A percentile compares a stretch with the other conserved stretches of the same genome.
These are phyloP conservation scores for Mugil cephalus DNA, from an alignment of 2,113 vertebrate genomes.

Conservation along the genomic window DNA sequence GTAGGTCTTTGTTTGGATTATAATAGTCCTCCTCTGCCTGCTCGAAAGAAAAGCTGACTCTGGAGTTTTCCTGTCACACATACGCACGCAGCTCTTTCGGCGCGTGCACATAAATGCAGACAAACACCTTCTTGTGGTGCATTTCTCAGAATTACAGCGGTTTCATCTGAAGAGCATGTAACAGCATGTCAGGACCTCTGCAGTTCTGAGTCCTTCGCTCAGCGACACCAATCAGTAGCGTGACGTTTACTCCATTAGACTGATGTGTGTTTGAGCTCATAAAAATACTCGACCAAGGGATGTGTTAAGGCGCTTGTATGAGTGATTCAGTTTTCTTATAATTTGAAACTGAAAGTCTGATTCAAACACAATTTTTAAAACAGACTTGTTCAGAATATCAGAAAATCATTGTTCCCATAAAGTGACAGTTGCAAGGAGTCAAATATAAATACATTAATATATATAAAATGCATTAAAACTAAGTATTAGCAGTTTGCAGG, in stretches of 20 bases:
- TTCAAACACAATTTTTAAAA: too few relatives aligned
- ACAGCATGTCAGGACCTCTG: background rate
- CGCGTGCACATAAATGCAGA: background rate
- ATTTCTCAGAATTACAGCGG: background rate
- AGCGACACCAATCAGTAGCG: background rate
- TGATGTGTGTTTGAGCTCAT: conserved; percentile 7
- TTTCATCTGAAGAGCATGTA: background rate
- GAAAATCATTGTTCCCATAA: too few relatives aligned
- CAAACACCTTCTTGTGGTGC: background rate
- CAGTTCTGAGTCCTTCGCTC: conserved; percentile 4
- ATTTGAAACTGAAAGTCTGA: too few relatives aligned
- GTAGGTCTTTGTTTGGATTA: conserved; percentile 13
- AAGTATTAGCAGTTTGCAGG: too few relatives aligned
- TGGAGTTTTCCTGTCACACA: conserved; percentile 8
- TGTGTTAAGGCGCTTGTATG: too few relatives aligned
- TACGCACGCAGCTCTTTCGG: background rate
- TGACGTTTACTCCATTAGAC: background rate
- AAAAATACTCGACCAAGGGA: too few relatives aligned
- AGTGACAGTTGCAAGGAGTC: too few relatives aligned
- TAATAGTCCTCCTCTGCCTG: conserved; percentile 1
- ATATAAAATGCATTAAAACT: too few relatives aligned
- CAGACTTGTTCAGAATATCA: too few relatives aligned
- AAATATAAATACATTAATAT: too few relatives aligned
- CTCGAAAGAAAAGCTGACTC: conserved; percentile 10
- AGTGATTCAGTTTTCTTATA: too few relatives aligned